phyloP scores from a whole-genome alignment of 2,888 invertebrate species.

The Dexiosoma caninum region DNA sequence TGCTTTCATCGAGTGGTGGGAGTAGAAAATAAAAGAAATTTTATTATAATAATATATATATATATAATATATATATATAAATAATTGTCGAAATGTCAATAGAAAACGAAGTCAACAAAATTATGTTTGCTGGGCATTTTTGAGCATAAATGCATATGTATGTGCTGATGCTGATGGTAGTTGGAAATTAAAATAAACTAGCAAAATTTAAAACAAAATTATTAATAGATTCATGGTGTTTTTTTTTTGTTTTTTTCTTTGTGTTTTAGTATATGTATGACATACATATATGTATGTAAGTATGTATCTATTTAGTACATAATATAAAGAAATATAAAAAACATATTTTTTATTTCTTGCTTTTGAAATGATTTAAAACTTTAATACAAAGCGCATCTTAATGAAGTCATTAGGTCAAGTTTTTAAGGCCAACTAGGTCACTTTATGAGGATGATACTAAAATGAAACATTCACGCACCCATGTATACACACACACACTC shows the following conservation, averaged over 20 bases:
- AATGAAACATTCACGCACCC: conserved; percentile 20
- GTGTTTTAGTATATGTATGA: conserved; percentile 28
- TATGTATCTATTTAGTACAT: too few species aligned
- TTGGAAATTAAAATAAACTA: background rate
- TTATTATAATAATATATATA: too few species aligned
- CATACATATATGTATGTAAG: conserved; percentile 4
- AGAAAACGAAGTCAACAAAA: too few species aligned
- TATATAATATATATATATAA: too few species aligned
- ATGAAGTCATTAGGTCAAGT: conserved; percentile 66
- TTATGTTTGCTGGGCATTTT: background rate
- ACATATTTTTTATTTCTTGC: conserved; percentile 9
- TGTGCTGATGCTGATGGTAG: background rate
- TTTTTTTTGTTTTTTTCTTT: background rate
- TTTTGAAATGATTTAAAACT: conserved; percentile 55
- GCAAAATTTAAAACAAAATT: conserved; percentile 4
- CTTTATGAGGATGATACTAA: conserved; percentile 43
- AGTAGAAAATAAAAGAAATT: too few species aligned
- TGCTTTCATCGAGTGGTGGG: too few species aligned
- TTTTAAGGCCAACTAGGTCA: conserved; percentile 66
- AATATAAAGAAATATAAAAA: too few species aligned
- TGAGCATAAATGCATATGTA: background rate
- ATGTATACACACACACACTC: too few species aligned
- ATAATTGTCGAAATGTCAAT: too few species aligned
- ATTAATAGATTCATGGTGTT: conserved; percentile 43
- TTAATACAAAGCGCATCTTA: conserved; percentile 61